Evolutionary conservation across 2,113 vertebrate species (phyloP).

Genomic region (Rhabdomys dilectus): DNA sequence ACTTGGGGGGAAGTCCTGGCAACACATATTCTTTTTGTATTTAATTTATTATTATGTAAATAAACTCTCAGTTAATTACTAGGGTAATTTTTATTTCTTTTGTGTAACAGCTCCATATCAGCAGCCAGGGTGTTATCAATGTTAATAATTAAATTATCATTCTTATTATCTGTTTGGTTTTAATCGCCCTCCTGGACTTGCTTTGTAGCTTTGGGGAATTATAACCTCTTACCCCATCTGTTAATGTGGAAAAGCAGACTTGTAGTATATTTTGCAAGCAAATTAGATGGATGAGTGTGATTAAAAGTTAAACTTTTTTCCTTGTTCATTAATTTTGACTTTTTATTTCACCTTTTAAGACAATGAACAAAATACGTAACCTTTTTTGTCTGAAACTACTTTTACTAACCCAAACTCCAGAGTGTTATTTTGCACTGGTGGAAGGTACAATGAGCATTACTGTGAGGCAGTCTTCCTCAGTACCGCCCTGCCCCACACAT

Average conservation of each 20-base stretch:
- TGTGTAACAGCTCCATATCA: not conserved
- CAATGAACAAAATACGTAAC: not conserved
- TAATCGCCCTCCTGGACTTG: not conserved
- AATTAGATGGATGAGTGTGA: not conserved
- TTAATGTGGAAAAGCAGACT: not conserved
- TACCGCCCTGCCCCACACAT: not conserved
- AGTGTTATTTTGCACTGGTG: not conserved
- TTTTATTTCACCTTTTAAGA: not conserved
- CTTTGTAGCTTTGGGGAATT: not conserved
- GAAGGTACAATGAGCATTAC: not conserved
- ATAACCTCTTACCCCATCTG: not conserved
- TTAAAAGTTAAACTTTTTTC: not conserved
- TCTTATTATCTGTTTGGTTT: constrained; percentile 23
- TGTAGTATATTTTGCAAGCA: not conserved
- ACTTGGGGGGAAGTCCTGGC: not conserved
- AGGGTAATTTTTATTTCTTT: not conserved
- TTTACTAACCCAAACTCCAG: not conserved
- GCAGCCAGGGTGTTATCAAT: not conserved
- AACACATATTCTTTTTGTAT: not conserved
- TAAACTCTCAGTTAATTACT: not conserved
- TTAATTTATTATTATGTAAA: not conserved
- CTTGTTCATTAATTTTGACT: not conserved
- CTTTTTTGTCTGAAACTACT: not conserved
- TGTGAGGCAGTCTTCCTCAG: too few relatives aligned
- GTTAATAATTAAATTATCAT: constrained; percentile 13